Evolutionary conservation across 2,888 invertebrate species (phyloP), one percentile per base, ranked within the genome.

Genomic region (Papilio elwesi): DNA sequence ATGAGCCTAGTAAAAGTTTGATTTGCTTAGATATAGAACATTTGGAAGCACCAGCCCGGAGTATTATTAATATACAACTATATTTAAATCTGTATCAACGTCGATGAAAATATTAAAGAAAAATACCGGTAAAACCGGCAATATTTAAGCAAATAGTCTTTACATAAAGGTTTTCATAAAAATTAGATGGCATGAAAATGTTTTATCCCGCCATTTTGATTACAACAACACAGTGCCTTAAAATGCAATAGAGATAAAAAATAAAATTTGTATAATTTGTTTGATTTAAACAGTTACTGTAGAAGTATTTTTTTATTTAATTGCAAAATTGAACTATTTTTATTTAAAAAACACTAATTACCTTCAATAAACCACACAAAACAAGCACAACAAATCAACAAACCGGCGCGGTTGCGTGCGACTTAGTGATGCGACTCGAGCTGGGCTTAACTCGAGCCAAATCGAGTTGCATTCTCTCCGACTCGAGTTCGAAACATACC

Each of bases 201-300:
- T 59, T 64, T 74, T 71, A 74, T 74, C 76, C 74, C 80, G 80
- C 80, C 80, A 81, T 80, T 80, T 81, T 81, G 80, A 70, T 74
- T 78, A 55, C 62, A 72, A 69, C 67, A 43, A 71, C 52, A 57
- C 68, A 74, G 47, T 55, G 16, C 38, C 43, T n/a, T 15, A 67
- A 43, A 72, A 26, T 26, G 26, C 26, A 68, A 57, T 38, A 59
- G 7, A n/a, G 59, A 38, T 13, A 38, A 38, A n/a, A 38, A 12
- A n/a, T 38, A 13, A 59, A 38, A 38, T 38, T 59, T 59, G n/a
- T 13, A 38, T 38, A 4, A 5, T 26, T 13, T 9, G 9, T 59
- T n/a, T 7, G 15, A 15, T 38, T 11, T 15, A 15, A 43, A 15
- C 43, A 62, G 7, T 10, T 62, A n/a, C 43, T 10, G 43, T 43